These are phyloP conservation scores for Linnaemya tessellans DNA, from an alignment of 2,888 invertebrate genomes.

Conservation along the genomic window DNA sequence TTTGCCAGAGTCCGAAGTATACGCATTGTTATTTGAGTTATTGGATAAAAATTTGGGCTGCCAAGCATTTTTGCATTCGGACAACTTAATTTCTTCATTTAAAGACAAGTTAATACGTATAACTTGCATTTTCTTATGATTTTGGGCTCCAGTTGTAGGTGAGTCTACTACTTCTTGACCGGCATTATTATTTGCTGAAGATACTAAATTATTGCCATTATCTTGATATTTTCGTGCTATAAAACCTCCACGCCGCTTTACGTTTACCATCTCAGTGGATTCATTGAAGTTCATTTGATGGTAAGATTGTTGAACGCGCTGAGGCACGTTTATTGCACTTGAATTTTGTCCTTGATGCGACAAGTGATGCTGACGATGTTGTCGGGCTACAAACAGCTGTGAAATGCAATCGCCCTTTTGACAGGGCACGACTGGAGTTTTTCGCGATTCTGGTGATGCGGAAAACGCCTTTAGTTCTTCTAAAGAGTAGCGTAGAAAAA, in stretches of 20 bases:
- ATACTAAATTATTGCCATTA: constrained; percentile 64
- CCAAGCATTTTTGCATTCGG: constrained; percentile 81
- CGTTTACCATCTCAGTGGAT: constrained; percentile 77
- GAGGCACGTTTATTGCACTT: constrained; percentile 64
- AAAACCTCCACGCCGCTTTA: constrained; percentile 76
- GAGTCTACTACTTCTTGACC: constrained; percentile 36
- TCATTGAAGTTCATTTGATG: constrained; percentile 80
- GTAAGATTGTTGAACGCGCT: constrained; percentile 76
- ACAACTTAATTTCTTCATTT: constrained; percentile 81
- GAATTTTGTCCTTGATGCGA: constrained; percentile 46
- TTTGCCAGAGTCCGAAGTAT: constrained; percentile 23
- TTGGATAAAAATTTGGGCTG: constrained; percentile 77
- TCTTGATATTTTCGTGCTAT: constrained; percentile 77
- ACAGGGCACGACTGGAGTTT: constrained; percentile 78
- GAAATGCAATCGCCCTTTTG: constrained; percentile 79
- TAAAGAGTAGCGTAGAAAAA: constrained; percentile 75
- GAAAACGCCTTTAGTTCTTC: constrained; percentile 77
- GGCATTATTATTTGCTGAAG: constrained; percentile 62
- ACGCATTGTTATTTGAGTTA: constrained; percentile 61
- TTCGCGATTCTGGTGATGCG: constrained; percentile 75
- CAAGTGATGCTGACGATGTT: constrained; percentile 72
- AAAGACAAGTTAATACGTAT: constrained; percentile 80
- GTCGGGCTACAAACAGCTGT: constrained; percentile 79
- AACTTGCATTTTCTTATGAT: constrained; percentile 76
- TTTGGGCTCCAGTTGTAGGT: not conserved